These are phyloP conservation scores for Cerastis leucographa DNA, from an alignment of 2,888 invertebrate genomes.

Conservation along the genomic window DNA sequence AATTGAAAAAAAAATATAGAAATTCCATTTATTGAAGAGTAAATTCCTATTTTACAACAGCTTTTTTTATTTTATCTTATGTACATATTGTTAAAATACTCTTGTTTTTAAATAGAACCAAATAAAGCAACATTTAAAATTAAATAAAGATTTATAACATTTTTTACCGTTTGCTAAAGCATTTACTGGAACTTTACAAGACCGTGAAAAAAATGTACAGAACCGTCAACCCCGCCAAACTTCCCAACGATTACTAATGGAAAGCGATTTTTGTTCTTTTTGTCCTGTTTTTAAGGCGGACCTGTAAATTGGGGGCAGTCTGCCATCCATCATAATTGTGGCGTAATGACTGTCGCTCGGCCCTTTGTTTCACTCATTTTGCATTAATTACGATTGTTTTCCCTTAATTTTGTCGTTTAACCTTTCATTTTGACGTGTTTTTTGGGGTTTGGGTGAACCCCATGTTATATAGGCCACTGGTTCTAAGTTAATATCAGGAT, in stretches of 20 bases:
- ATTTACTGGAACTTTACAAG: not conserved
- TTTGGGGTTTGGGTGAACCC: not conserved
- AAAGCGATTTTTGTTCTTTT: slow-evolving; percentile 76
- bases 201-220: not conserved
- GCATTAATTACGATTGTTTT: slow-evolving; percentile 59
- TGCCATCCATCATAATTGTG: slow-evolving; percentile 84
- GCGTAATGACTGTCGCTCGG: slow-evolving; percentile 79
- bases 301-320: slow-evolving; percentile 73
- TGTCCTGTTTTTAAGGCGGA: slow-evolving; percentile 74
- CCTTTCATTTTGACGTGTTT: slow-evolving; percentile 31
- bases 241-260: slow-evolving; percentile 77
- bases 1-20: not conserved
- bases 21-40: no score
- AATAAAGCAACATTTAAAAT: no score
- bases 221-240: slow-evolving; percentile 53
- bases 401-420: slow-evolving; percentile 46
- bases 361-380: slow-evolving; percentile 71
- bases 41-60: no score
- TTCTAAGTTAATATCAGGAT: not conserved
- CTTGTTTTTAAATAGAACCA: no score
- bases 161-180: not conserved
- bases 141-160: not conserved
- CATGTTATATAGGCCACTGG: not conserved
- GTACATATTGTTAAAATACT: no score
- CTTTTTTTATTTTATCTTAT: no score